Percentiles rank a stretch among this genome's conserved stretches.
Evolutionary conservation across 64 coral and sea anemone genomes (phyloP).

Genomic region (Stichodactyla helianthus): DNA sequence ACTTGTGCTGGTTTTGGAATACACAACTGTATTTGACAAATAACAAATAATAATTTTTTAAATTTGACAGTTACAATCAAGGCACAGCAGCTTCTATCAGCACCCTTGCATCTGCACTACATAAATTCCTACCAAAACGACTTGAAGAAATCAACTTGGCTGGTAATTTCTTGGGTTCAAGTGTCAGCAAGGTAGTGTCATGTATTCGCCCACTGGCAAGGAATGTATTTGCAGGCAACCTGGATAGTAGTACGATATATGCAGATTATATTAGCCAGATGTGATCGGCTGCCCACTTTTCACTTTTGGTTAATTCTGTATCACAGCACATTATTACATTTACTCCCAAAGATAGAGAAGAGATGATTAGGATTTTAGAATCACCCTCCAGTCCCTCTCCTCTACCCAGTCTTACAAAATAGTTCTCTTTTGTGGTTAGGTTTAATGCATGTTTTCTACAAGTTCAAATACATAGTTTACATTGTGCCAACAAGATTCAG

Average conservation of each 20-base stretch:
- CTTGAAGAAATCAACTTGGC: conserved; percentile 56
- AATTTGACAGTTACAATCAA: conserved; percentile 22
- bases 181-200: conserved; percentile 29
- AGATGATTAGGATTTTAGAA: too few relatives aligned
- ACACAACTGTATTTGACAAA: too few relatives aligned
- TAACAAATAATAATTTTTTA: background rate
- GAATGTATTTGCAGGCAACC: conserved; percentile 37
- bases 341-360: too few relatives aligned
- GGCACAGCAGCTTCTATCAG: conserved; percentile 18
- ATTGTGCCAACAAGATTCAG: too few relatives aligned
- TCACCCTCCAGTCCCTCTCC: too few relatives aligned
- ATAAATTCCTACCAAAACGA: conserved; percentile 40
- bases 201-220: conserved; percentile 28
- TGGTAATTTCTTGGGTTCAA: conserved; percentile 27
- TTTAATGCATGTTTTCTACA: too few relatives aligned
- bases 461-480: too few relatives aligned
- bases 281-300: background rate
- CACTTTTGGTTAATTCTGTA: background rate
- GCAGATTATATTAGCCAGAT: conserved; percentile 61
- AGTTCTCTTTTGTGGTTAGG: too few relatives aligned
- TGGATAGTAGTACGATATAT: conserved; percentile 53
- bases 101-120: conserved; percentile 29
- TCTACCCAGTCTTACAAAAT: too few relatives aligned
- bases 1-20: too few relatives aligned
- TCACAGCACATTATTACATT: too few relatives aligned